These are phyloP conservation scores for Ciconia boyciana DNA, from an alignment of 2,113 vertebrate genomes.

Conservation along the genomic window DNA sequence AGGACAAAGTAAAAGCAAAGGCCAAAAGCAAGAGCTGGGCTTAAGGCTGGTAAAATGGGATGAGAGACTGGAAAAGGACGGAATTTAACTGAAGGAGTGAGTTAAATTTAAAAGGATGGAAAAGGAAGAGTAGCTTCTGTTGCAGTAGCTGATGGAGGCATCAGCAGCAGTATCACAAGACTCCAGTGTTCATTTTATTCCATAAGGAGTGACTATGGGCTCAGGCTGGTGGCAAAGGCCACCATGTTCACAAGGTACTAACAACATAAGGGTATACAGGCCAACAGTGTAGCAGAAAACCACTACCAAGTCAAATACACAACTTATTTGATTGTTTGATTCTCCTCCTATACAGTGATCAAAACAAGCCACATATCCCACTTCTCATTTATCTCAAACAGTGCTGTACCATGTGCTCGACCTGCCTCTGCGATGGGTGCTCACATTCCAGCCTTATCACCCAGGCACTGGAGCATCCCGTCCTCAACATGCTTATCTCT, in stretches of 20 bases:
- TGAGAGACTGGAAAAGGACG: background rate
- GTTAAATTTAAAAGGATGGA: background rate
- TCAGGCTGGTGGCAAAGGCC: background rate
- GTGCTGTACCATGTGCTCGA: accelerated
- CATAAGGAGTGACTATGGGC: accelerated
- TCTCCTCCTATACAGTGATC: background rate
- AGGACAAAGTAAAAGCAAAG: background rate
- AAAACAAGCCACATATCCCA: background rate
- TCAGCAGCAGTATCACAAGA: background rate
- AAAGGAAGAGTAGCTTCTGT: background rate
- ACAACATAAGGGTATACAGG: accelerated
- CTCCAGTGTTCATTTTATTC: background rate
- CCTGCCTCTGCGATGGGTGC: background rate
- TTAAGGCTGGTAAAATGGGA: background rate
- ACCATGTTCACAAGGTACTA: background rate
- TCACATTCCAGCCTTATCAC: slow-evolving; percentile 12
- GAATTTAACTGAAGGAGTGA: background rate
- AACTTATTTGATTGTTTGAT: background rate
- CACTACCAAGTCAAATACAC: background rate
- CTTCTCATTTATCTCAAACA: background rate
- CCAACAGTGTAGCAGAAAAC: background rate
- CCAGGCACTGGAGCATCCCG: background rate
- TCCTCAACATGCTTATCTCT: background rate
- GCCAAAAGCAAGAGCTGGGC: background rate
- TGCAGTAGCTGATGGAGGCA: background rate